Base-by-base conservation (phyloP, 2,888 invertebrate species). In the Kuschelorhynchus macadamiae region DNA sequence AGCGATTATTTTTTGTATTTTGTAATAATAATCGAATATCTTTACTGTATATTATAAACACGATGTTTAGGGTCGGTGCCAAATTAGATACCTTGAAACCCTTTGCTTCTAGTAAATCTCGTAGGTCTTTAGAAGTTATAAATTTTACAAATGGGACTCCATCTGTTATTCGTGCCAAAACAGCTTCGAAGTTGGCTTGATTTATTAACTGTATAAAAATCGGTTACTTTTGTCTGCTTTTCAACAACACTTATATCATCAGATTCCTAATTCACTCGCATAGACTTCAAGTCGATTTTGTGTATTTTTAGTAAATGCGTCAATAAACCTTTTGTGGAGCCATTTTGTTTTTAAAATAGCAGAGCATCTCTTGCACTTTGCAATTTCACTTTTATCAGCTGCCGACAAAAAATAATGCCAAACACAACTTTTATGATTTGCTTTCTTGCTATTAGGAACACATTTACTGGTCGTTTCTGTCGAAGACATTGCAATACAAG, bases 61-160 rank as follows among this genome's bases (percentile, higher is more conserved):
- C 20, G 30, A 5, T 18, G n/a, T 30, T 47, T 21, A 47, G 17
- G 21, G 55, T 55, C 30, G 44, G 30, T 55, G 55, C 33, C 36
- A 20, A 55, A 39, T 36, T 25, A 11, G 55, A 41, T 41, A 55
- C 41, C 20, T 42, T 55, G 25, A 42, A 41, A 55, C 20, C 39
- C 25, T 25, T 39, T 33, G 41, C 18, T 14, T 25, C 41, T 39
- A 55, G 41, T 39, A 55, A 39, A 11, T 55, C 55, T 36, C 41
- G 12, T 21, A 55, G 18, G 41, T 57, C 57, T 32, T 57, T 57
- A 46, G 57, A 57, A n/a, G 41, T 44, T 57, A 57, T 46, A 44
- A 57, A 57, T 11, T 41, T 42, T 32, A 12, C 20, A 25, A 57
- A 57, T 57, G 57, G 46, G 20, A 57, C 16, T n/a, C 57, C 57